Percentiles rank a stretch among this genome's conserved stretches.
Conservation (phyloP, 2,797 vertebrate genomes). For the Poecilia velifera region DNA sequence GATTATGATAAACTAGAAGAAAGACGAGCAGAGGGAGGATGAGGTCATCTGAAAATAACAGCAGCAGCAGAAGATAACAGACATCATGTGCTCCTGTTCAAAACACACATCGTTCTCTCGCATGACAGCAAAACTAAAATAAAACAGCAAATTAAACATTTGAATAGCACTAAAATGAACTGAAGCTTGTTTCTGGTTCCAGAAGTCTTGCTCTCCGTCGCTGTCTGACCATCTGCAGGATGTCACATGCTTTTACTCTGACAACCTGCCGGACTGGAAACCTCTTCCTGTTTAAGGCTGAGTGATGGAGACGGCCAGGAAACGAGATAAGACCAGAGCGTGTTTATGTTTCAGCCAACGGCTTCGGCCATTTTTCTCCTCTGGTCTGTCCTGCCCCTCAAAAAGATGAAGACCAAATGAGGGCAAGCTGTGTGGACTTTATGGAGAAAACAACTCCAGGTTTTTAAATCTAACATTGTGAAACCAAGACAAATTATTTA, state of each 20-base stretch:
- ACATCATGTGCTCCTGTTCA: conserved; percentile 3
- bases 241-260: conserved; percentile 50
- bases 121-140: conserved; percentile 5
- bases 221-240: conserved; percentile 48
- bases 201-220: conserved; percentile 27
- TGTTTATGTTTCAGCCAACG: conserved; percentile 26
- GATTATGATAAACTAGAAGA: conserved; percentile 49
- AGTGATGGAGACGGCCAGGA: conserved; percentile 47
- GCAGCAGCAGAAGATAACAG: not conserved
- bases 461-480: not conserved
- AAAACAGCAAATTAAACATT: not conserved
- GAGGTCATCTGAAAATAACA: conserved; percentile 14
- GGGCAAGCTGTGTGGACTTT: not conserved
- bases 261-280: conserved; percentile 49
- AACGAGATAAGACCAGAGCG: conserved; percentile 42
- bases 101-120: not conserved
- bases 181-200: conserved; percentile 24
- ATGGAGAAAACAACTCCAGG: not conserved
- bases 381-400: not conserved
- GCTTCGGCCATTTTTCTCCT: not conserved
- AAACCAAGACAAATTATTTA: not conserved
- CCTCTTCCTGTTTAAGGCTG: conserved; percentile 52
- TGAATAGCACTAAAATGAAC: conserved; percentile 39
- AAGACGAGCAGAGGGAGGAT: conserved; percentile 29
- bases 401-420: not conserved